These are phyloP conservation scores for Cnemophilus loriae DNA, from an alignment of 2,113 vertebrate species.

Conservation along the genomic window DNA sequence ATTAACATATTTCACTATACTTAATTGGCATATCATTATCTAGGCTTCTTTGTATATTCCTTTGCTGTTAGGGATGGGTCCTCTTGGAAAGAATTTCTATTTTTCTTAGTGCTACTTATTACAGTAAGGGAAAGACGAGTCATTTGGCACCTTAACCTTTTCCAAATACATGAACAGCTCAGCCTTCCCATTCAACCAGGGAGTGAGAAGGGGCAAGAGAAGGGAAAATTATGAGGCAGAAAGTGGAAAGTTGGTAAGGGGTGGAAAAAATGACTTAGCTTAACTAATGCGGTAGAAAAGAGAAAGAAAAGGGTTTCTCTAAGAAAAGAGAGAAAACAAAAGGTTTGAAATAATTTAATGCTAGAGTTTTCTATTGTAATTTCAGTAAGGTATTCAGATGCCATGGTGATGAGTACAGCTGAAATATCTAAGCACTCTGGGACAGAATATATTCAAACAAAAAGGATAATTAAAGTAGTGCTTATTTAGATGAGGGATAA, in stretches of 20 bases:
- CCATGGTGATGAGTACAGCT: slow-evolving; percentile 2
- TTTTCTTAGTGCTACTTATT: background rate
- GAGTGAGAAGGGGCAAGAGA: background rate
- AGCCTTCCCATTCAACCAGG: background rate
- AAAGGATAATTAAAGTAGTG: slow-evolving; percentile 57
- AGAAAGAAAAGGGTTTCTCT: background rate
- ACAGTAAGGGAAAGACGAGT: background rate
- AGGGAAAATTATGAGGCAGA: slow-evolving; percentile 6
- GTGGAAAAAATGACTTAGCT: background rate
- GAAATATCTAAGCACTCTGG: slow-evolving; percentile 8
- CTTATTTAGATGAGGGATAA: slow-evolving; percentile 61
- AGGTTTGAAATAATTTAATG: background rate
- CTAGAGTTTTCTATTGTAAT: background rate
- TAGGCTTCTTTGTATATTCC: slow-evolving; percentile 2
- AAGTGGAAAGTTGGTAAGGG: background rate
- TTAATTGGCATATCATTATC: background rate
- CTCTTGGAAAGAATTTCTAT: background rate
- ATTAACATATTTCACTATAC: background rate
- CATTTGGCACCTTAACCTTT: slow-evolving; percentile 25
- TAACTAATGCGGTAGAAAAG: background rate
- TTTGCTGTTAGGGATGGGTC: background rate
- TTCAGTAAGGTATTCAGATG: slow-evolving; percentile 8
- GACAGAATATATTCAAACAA: slow-evolving; percentile 54
- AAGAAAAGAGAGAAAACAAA: background rate
- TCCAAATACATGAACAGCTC: slow-evolving; percentile 1